Base-by-base conservation (phyloP, 2,888 invertebrate species). In the Caenorhabditis panamensis region DNA sequence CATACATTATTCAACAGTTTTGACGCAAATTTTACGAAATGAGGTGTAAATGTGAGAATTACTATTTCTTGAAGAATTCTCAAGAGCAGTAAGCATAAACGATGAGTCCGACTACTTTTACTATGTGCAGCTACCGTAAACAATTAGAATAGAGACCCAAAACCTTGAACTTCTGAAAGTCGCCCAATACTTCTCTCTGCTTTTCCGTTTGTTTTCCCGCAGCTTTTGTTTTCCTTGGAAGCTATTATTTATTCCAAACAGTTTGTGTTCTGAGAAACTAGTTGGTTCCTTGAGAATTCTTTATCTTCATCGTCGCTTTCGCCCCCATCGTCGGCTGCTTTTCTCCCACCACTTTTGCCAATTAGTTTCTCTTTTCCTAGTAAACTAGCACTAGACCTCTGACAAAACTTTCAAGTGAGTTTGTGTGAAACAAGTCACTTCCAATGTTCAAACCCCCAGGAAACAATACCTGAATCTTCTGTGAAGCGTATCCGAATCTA, bases 271-370 rank as follows among this genome's bases (percentile, higher is more conserved):
- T 53, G 16, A 16, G 16, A 58, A 58, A 58, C 58, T 58, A 61
- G 61, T 49, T 41, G 20, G 62, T 53, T 54, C 66, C 66, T 49
- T 51, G 66, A 26, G 24, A 53, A 41, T 31, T 49, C 49, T 47
- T 62, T 73, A 56, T 78, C 61, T 64, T 18, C 47, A 56, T 71
- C 51, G 56, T 47, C 49, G 36, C 47, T 51, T 44, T 47, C 47
- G 22, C 58, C 53, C 37, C 51, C 44, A 56, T 62, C 51, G 51
- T 49, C 47, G 24, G 24, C 16, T 54, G 4, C 49, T 9, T 22
- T 28, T 58, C 59, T 56, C 67, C 66, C 58, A 54, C 68, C 71
- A 68, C 78, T 71, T 71, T 71, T 66, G 41, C 22, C 78, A 63
- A 62, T 78, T 62, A 68, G 62, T 69, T 67, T 62, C 62, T 41